These are phyloP conservation scores for Ceratina australensis DNA, from an alignment of 1,140 invertebrate species.

Conservation along the genomic window DNA sequence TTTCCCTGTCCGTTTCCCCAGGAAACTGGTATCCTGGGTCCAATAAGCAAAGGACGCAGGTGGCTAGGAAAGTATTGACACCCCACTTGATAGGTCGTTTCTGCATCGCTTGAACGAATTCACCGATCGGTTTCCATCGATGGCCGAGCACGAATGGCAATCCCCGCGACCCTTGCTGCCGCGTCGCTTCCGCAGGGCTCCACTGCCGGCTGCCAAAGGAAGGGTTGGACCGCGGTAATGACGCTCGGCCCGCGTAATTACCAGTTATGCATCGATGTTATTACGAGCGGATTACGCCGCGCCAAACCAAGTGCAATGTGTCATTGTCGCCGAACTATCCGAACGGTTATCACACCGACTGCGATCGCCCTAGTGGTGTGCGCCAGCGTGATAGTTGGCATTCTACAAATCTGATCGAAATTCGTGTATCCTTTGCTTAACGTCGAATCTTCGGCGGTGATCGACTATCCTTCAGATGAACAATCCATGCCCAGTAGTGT, in stretches of 20 bases:
- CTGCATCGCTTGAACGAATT: slow-evolving; percentile 30
- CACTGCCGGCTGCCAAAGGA: slow-evolving; percentile 69
- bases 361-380: not conserved
- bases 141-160: slow-evolving; percentile 40
- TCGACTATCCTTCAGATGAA: not conserved
- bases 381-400: not conserved
- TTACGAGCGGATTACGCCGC: slow-evolving; percentile 65
- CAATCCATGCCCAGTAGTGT: not conserved
- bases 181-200: slow-evolving; percentile 43
- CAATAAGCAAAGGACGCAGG: slow-evolving; percentile 47
- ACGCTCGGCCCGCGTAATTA: slow-evolving; percentile 73
- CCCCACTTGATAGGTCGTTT: slow-evolving; percentile 35
- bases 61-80: slow-evolving; percentile 46
- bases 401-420: not conserved
- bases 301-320: slow-evolving; percentile 70
- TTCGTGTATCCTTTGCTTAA: not conserved
- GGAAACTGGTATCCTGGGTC: slow-evolving; percentile 29
- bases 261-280: slow-evolving; percentile 74
- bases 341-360: slow-evolving; percentile 70
- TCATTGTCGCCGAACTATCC: slow-evolving; percentile 75
- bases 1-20: slow-evolving; percentile 3
- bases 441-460: not conserved
- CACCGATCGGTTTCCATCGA: slow-evolving; percentile 27
- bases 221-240: slow-evolving; percentile 68
- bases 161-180: slow-evolving; percentile 39